Percentiles rank a stretch among this genome's conserved stretches.
Conservation (phyloP, 2,113 vertebrate species). For the Ameiurus melas region DNA sequence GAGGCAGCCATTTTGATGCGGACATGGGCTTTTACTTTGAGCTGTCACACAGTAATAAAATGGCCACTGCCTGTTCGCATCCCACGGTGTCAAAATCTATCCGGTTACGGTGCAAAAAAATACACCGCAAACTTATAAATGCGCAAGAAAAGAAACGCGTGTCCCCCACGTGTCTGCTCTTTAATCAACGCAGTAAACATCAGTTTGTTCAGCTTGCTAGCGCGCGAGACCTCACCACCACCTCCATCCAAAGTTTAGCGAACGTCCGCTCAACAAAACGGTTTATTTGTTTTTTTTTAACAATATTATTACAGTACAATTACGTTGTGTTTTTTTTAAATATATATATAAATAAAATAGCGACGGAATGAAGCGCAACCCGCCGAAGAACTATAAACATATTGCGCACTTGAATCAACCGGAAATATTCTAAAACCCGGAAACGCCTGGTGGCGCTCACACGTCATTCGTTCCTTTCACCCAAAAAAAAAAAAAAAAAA, state of each 20-base stretch:
- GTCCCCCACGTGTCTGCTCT: too few species aligned
- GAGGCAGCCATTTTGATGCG: conserved; percentile 63
- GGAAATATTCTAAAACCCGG: conserved; percentile 75
- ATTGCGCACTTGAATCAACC: conserved; percentile 58
- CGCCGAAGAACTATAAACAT: not conserved
- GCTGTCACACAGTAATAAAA: conserved; percentile 52
- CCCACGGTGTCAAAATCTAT: not conserved
- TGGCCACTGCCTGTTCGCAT: conserved; percentile 46
- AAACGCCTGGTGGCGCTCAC: conserved; percentile 76
- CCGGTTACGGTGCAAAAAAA: too few species aligned
- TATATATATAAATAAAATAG: too few species aligned
- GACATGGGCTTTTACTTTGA: conserved; percentile 44
- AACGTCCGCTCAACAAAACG: not conserved
- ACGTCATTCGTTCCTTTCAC: conserved; percentile 75
- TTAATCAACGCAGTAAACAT: not conserved
- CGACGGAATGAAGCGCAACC: not conserved
- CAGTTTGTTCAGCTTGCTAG: not conserved
- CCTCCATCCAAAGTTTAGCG: not conserved
- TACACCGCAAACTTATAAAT: not conserved
- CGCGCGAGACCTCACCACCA: not conserved
- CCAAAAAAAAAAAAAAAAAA: conserved; percentile 61
- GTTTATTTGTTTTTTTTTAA: not conserved
- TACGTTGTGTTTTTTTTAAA: not conserved
- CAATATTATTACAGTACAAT: not conserved
- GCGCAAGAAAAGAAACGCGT: not conserved